Conservation (phyloP, 1,140 invertebrate species). For the Portunus trituberculatus region DNA sequence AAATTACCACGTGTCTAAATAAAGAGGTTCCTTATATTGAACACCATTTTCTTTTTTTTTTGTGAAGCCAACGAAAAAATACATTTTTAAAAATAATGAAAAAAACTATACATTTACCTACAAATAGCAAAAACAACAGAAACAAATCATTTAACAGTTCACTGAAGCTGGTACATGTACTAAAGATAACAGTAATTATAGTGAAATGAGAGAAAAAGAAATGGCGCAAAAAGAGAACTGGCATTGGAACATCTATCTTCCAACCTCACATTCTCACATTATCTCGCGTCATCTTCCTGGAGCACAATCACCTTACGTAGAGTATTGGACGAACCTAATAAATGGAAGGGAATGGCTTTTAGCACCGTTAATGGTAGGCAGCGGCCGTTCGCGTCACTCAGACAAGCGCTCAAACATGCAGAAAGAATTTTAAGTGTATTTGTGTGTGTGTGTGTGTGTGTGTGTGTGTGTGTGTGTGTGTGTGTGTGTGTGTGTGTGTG, state of each 20-base stretch:
- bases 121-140: not conserved
- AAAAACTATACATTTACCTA: not conserved
- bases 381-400: slow-evolving; percentile 48
- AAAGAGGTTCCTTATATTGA: no score
- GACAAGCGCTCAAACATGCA: slow-evolving; percentile 55
- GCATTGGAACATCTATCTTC: no score
- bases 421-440: slow-evolving; percentile 63
- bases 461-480: slow-evolving; percentile 41
- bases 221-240: no score
- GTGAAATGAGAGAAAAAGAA: not conserved
- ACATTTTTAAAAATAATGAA: not conserved
- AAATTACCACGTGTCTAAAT: no score
- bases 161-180: not conserved
- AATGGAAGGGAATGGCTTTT: slow-evolving; percentile 59
- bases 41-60: no score
- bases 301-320: slow-evolving; percentile 52
- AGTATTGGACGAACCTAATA: slow-evolving; percentile 59
- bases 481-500: not conserved
- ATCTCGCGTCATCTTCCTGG: slow-evolving; percentile 13
- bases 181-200: not conserved
- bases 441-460: slow-evolving; percentile 14
- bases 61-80: not conserved
- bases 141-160: not conserved
- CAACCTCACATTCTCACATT: not conserved
- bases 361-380: slow-evolving; percentile 50